phyloP scores from a whole-genome alignment of 2,888 invertebrate species.

The Onchidella celtica region DNA sequence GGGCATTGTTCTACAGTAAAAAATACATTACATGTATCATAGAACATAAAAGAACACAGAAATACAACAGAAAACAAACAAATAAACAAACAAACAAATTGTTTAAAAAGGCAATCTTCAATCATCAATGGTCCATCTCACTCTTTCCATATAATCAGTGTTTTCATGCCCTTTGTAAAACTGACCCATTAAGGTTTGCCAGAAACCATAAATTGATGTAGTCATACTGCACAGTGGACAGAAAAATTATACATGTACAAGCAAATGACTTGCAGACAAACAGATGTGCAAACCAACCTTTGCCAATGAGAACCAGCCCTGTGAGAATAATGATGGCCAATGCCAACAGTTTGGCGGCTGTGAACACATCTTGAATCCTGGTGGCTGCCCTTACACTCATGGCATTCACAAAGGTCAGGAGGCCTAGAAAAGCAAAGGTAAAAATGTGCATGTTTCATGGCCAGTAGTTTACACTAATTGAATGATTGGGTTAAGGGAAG shows the following conservation, averaged over 20 bases:
- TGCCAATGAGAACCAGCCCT: constrained; percentile 87
- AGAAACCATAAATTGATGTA: not conserved
- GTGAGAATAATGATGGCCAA: constrained; percentile 90
- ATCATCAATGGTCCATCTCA: too few relatives aligned
- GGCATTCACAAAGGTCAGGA: constrained; percentile 93
- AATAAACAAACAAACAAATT: too few relatives aligned
- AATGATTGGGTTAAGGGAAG: too few relatives aligned
- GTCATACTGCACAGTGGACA: not conserved
- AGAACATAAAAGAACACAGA: too few relatives aligned
- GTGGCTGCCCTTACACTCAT: constrained; percentile 93
- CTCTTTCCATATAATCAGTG: too few relatives aligned
- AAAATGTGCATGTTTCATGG: not conserved
- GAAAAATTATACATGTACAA: not conserved
- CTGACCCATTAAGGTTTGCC: too few relatives aligned
- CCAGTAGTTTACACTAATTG: too few relatives aligned
- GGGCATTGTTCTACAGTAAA: too few relatives aligned
- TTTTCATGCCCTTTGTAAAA: too few relatives aligned
- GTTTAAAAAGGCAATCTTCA: too few relatives aligned
- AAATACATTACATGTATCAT: too few relatives aligned
- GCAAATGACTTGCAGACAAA: not conserved
- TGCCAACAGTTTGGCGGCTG: constrained; percentile 91
- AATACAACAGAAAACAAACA: too few relatives aligned
- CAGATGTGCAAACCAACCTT: constrained; percentile 82
- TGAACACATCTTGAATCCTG: constrained; percentile 93
- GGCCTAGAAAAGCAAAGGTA: constrained; percentile 85